Evolutionary conservation across 2,888 invertebrate genomes (phyloP), one percentile per base, ranked within the genome.

Genomic region (Heliconius erato): DNA sequence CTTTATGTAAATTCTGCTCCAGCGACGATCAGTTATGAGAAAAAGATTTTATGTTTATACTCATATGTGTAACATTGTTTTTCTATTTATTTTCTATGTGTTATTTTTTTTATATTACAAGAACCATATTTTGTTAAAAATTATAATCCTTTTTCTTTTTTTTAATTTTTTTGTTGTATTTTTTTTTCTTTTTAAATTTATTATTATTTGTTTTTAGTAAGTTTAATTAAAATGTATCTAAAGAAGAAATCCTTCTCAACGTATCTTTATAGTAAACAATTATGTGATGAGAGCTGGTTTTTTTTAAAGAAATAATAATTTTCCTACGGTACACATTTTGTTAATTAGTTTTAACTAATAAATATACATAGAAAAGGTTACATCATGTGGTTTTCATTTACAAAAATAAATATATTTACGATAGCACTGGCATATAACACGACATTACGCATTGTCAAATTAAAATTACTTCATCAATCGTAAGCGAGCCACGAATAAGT

Each of bases 1-100:
- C 76, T 85, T 84, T 80, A 81, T 84, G 79, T 77, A 82, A 82
- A 81, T 80, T 84, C 35, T 72, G 76, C 59, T 80, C 35, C 78
- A 44, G 69, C 80, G n/a, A 71, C 78, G 23, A 68, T 32, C 16
- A 67, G 54, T 76, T 49, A 76, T 40, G 23, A 28, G n/a, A 26
- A 40, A 65, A 4, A 16, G 69, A 14, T 54, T 79, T 63, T 63
- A 16, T 19, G n/a, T 40, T 40, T 40, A 63, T 63, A 35, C 5
- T 26, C 1, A 35, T 28, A 67, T 28, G 6, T 67, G 12, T 14
- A 14, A 26, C 12, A 26, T 11, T n/a, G 23, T 9, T n/a, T 5
- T 14, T 28, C 0, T 14, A 14, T 16, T 67, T 14, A 3, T 32
- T 32, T 32, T 9, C 40, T 19, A 28, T 5, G 6, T 7, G 16